Base-by-base conservation (phyloP, 2,888 invertebrate species). In the Phyllotreta striolata region DNA sequence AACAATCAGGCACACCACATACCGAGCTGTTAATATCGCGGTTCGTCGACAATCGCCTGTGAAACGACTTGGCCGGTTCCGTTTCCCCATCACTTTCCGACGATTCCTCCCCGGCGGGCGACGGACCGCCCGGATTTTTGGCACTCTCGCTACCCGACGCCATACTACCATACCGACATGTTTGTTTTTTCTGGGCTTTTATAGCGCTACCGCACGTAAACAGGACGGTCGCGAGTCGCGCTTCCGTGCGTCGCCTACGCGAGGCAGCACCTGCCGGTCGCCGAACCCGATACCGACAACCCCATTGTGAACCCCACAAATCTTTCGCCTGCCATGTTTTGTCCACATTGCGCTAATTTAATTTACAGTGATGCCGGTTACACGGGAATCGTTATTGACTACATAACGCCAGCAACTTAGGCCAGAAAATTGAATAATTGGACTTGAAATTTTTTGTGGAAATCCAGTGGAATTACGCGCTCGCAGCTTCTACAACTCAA, bases 41-140 rank as follows among this genome's bases (percentile, higher is more conserved):
- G 83, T 92, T 92, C 66, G 92, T 93, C 66, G 93, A 93, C 79
- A 93, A 87, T 77, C 91, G 88, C 77, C 92, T 86, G 77, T 91
- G 88, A 80, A 92, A 89, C 73, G 88, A 87, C 79, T 85, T 86
- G 71, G 89, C 91, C 75, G 90, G 91, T 80, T 92, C 92, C 63
- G 89, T 88, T 80, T 93, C 93, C 81, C 89, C 90, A 80, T 93
- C 93, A 83, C 93, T 93, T 79, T 92, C 93, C 38, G 92, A 88
- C 66, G 89, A 88, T 72, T 88, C 89, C 72, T 88, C 88, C 67
- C 72, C 74, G 55, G 75, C 78, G 67, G 78, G 75, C 70, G 77
- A 77, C 71, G 71, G 67, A 72, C 77, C 76, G 73, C 78, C 77
- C 74, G 77, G 74, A 74, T 75, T 77, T 74, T 79, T 80, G 62